Base-by-base conservation (phyloP, 2,888 invertebrate species). In the Drosophila lutescens region DNA sequence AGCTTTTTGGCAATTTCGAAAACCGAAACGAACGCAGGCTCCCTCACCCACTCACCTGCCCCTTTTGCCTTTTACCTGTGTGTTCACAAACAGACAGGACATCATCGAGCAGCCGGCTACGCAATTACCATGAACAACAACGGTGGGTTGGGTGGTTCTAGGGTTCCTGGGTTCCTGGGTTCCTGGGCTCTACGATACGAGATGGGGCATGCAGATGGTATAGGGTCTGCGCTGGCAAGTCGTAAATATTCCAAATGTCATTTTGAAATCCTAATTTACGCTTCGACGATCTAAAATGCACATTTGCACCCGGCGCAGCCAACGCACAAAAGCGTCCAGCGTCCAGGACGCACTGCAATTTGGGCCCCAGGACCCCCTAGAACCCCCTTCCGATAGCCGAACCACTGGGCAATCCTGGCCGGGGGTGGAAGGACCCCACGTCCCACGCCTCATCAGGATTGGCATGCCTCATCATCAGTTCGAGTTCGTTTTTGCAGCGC, bases 201-300 rank as follows among this genome's bases (percentile, higher is more conserved):
- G 17, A 32, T 1, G 30, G 47, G 23, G 47, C 1, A 47, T 32
- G 47, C 47, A 32, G 47, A 47, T 47, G 47, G 41, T 55, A 20
- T 56, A 53, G 66, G 59, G 61, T 68, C 80, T 76, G 65, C 70
- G 70, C 79, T 57, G 62, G 87, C 74, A 85, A 90, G 90, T 91
- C 91, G 91, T 91, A 91, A 91, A 91, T 91, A 91, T 91, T 91
- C 91, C 86, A 91, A 91, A 91, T 91, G 91, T 91, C 91, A 91
- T 91, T 90, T 91, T 90, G 91, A 91, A 91, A 91, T 91, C 91
- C 91, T 91, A 91, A 91, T 91, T 91, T 91, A 91, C 91, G 91
- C 91, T 91, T 88, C 91, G 89, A 77, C 88, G 90, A 83, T 82
- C 85, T 86, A 84, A 91, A 90, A 91, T 90, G 91, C 90, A 90